Evolutionary conservation across 1,140 invertebrate genomes (phyloP), one percentile per base, ranked within the genome.

Genomic region (Pseudomyrmex cubaensis): DNA sequence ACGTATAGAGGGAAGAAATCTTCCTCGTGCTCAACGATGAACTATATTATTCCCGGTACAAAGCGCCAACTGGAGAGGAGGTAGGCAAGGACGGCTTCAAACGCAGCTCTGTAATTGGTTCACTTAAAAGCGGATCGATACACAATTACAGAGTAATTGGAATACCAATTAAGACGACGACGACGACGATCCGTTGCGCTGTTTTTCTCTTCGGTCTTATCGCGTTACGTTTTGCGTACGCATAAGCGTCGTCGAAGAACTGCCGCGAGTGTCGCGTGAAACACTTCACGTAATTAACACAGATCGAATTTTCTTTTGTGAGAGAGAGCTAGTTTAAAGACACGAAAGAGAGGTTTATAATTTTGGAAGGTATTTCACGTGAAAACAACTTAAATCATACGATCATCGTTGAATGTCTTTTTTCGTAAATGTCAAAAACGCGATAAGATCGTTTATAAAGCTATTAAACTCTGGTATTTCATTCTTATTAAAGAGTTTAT

Each of bases 91-190:
- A 46, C 56, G 35, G 87, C 52, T 86, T 88, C 87, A 86, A 89
- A 89, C 70, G 61, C 69, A 69, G 69, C 35, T 9, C 73, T 75
- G 82, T 90, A 91, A 90, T 91, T 91, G 90, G 89, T 90, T 91
- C 88, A 84, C 84, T 85, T 89, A 89, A 87, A 85, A 86, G 87
- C 63, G 64, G 83, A 90, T 90, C 90, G 86, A 90, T 90, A 91
- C 83, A 89, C 86, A 90, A 90, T 91, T 91, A 89, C 70, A 84
- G 72, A 84, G 86, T 90, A 90, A 90, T 91, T 90, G 88, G 80
- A 85, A 85, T 87, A 80, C 77, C 90, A 90, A 91, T 91, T 85
- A 87, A 85, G 78, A 69, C 44, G 69, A 20, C 20, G 20, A 66
- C 77, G n/a, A 17, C 77, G 20, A 17, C 46, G 70, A 67, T 69